These are phyloP conservation scores for crab-eating macaque (Macaca fascicularis) DNA, from an alignment of 2,113 vertebrate genomes.

Conservation along the genomic window DNA sequence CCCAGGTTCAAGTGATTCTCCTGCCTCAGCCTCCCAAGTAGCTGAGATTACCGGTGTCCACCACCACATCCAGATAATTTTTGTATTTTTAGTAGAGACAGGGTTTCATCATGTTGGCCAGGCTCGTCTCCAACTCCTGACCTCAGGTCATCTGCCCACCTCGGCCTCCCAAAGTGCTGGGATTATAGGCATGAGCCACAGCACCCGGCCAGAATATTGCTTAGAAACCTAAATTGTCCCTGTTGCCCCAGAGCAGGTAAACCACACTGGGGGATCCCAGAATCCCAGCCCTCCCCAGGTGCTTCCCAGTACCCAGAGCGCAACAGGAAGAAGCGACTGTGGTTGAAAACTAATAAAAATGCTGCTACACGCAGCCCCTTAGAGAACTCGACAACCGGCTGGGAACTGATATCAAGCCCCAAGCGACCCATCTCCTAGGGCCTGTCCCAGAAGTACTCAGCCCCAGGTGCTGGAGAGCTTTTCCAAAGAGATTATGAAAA, in stretches of 20 bases:
- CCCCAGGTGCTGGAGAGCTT: background rate
- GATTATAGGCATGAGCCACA: too few relatives aligned
- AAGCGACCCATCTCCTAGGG: background rate
- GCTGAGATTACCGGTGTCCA: too few relatives aligned
- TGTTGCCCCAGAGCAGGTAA: background rate
- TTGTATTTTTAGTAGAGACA: too few relatives aligned
- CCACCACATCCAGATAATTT: too few relatives aligned
- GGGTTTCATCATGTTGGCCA: too few relatives aligned
- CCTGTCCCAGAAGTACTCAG: background rate
- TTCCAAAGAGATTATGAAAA: background rate
- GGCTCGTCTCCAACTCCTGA: too few relatives aligned
- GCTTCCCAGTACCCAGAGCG: background rate
- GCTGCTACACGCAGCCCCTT: rapidly evolving
- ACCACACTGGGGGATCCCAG: background rate
- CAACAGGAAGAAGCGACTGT: background rate
- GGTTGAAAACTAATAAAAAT: background rate
- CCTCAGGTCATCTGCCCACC: too few relatives aligned
- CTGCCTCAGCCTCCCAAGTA: too few relatives aligned
- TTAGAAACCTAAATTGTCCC: background rate
- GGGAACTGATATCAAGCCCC: background rate
- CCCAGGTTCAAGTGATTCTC: too few relatives aligned
- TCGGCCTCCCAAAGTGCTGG: too few relatives aligned
- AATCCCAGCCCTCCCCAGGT: background rate
- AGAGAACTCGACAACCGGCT: rapidly evolving
- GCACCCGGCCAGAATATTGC: too few relatives aligned